These are phyloP conservation scores for Ispidina lecontei DNA, from an alignment of 2,797 vertebrate genomes.

Conservation along the genomic window DNA sequence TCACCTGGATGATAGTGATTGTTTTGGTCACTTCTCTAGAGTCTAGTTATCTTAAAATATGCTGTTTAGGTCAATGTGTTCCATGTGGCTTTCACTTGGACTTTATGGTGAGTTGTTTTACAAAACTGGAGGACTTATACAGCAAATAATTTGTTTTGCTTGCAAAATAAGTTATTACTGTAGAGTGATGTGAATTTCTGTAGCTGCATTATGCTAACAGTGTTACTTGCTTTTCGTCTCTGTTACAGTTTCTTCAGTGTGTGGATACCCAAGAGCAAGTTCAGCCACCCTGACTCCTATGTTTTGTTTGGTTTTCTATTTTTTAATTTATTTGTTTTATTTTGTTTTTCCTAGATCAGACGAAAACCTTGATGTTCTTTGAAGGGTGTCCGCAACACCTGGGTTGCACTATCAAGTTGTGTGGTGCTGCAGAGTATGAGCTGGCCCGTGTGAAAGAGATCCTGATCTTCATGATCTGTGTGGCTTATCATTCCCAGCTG, in stretches of 20 bases:
- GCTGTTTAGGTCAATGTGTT: not conserved
- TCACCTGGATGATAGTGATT: not conserved
- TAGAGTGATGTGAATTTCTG: not conserved
- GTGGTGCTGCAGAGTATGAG: conserved; percentile 93
- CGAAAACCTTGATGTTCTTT: conserved; percentile 97
- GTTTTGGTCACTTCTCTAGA: not conserved
- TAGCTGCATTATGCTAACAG: not conserved
- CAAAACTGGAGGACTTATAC: not conserved
- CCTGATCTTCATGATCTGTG: conserved; percentile 94
- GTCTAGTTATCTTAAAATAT: not conserved
- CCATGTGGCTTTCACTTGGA: not conserved
- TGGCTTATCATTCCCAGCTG: conserved; percentile 97
- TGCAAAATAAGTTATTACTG: not conserved
- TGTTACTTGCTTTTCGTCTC: not conserved
- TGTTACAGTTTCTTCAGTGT: not conserved
- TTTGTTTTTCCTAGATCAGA: conserved; percentile 81
- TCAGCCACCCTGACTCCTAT: not conserved
- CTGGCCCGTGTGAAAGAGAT: conserved; percentile 96
- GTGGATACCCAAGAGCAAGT: not conserved
- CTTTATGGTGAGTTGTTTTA: not conserved
- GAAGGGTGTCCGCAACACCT: conserved; percentile 93
- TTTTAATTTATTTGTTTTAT: not conserved
- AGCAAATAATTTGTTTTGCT: not conserved
- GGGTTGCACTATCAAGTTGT: conserved; percentile 95
- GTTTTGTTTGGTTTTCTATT: not conserved